phyloP scores from a whole-genome alignment of 1,140 invertebrate genomes.

The Littorina saxatilis region DNA sequence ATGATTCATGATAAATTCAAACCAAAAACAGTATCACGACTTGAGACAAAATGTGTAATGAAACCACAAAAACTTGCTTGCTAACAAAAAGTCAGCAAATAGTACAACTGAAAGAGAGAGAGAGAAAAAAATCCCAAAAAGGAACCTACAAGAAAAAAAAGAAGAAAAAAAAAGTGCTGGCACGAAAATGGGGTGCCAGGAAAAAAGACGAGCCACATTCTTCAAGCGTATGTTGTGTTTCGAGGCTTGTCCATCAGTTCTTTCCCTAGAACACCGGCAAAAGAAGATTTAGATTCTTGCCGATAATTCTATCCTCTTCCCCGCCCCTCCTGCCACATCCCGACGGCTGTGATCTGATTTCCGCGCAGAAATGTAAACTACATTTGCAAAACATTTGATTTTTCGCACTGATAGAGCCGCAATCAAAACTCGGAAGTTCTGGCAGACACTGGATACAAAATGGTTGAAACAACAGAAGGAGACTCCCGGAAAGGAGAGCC shows the following conservation, averaged over 20 bases:
- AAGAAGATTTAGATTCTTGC: background rate
- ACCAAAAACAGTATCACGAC: no score
- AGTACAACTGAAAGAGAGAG: no score
- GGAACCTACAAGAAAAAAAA: no score
- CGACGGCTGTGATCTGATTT: background rate
- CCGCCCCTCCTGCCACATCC: background rate
- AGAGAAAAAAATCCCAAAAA: no score
- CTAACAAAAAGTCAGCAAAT: no score
- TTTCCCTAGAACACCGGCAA: background rate
- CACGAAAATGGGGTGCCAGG: conserved; percentile 7
- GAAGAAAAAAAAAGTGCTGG: background rate
- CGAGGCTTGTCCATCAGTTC: background rate
- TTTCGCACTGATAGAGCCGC: conserved; percentile 23
- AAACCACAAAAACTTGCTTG: no score
- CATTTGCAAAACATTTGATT: conserved; percentile 33
- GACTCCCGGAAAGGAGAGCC: background rate
- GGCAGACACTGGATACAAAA: conserved; percentile 17
- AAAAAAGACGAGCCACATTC: background rate
- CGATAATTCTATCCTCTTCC: background rate
- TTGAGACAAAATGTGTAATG: no score
- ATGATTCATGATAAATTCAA: no score
- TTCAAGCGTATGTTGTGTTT: background rate
- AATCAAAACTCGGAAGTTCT: background rate
- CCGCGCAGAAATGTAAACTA: conserved; percentile 20
- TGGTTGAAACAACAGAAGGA: conserved; percentile 3